Percentiles rank a stretch among this genome's conserved stretches.
Evolutionary conservation across 2,888 invertebrate species (phyloP).

Genomic region (Tachina lurida): DNA sequence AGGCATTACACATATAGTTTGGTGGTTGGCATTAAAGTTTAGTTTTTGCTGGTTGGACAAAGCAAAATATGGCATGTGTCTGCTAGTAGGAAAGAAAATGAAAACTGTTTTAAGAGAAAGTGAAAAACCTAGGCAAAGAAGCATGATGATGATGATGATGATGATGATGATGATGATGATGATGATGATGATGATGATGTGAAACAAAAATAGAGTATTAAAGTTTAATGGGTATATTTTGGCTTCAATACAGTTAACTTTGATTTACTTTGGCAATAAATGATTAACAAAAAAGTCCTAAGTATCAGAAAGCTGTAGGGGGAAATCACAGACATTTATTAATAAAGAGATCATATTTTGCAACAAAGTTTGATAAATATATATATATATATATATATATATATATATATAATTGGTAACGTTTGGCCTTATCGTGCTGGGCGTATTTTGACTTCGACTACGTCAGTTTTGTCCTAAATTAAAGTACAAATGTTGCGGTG

Average conservation of each 20-base stretch:
- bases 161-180: too few species aligned
- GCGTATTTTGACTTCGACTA: too few species aligned
- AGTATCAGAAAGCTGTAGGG: too few species aligned
- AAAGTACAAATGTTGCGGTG: too few species aligned
- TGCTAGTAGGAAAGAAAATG: constrained; percentile 19
- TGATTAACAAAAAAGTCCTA: too few species aligned
- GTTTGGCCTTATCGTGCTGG: too few species aligned
- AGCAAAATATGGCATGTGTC: constrained; percentile 9
- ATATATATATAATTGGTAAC: too few species aligned
- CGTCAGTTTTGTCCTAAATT: too few species aligned
- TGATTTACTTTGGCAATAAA: not conserved
- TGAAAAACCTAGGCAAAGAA: constrained; percentile 36
- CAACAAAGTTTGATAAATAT: too few species aligned
- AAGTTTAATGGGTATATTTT: not conserved
- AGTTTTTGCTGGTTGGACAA: constrained; percentile 13
- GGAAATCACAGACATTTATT: too few species aligned
- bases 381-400: too few species aligned
- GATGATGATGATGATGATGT: constrained; percentile 24
- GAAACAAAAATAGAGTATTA: not conserved
- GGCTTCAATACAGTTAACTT: not conserved
- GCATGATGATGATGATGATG: constrained; percentile 18
- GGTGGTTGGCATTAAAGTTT: constrained; percentile 3
- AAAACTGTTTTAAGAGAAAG: constrained; percentile 54
- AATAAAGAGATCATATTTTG: too few species aligned
- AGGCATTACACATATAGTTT: constrained; percentile 24